A percentile compares a stretch with the other conserved stretches of the same genome.
phyloP scores from a whole-genome alignment of 2,888 invertebrate species.

The Anticlea derivata region DNA sequence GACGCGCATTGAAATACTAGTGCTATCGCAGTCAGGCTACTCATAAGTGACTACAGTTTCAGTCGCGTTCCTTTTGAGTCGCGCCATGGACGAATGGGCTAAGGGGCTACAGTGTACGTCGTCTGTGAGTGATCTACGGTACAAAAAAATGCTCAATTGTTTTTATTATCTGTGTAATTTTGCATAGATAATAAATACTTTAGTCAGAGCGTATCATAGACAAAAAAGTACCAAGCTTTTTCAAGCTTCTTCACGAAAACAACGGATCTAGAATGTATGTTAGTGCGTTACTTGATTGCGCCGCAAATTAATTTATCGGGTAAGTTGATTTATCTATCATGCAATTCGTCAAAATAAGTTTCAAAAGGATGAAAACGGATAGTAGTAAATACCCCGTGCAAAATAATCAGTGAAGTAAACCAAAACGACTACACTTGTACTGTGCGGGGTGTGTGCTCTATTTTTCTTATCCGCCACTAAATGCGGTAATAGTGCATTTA shows the following conservation, averaged over 20 bases:
- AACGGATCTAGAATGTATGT: conserved; percentile 83
- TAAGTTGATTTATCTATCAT: conserved; percentile 53
- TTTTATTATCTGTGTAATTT: conserved; percentile 7
- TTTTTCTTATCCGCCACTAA: conserved; percentile 40
- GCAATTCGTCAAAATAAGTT: conserved; percentile 3
- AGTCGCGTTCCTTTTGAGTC: too few relatives aligned
- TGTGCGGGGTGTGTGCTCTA: conserved; percentile 55
- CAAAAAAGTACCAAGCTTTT: conserved; percentile 70
- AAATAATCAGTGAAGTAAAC: conserved; percentile 9
- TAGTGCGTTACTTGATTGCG: conserved; percentile 86
- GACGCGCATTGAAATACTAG: too few relatives aligned
- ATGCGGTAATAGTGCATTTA: background rate
- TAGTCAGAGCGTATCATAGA: conserved; percentile 57
- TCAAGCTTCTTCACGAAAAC: conserved; percentile 83
- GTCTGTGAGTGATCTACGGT: too few relatives aligned
- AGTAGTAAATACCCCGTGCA: background rate
- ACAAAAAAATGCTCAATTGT: too few relatives aligned
- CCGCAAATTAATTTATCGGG: conserved; percentile 82
- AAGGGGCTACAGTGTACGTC: too few relatives aligned
- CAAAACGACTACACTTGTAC: conserved; percentile 32
- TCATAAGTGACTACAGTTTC: too few relatives aligned
- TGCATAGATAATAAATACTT: conserved; percentile 15
- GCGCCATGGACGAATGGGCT: too few relatives aligned
- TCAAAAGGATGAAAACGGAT: background rate
- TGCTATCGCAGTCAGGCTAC: too few relatives aligned